Percentiles rank a stretch among this genome's conserved stretches.
Evolutionary conservation across 2,888 invertebrate genomes (phyloP).

Genomic region (Stegana nigrithorax): DNA sequence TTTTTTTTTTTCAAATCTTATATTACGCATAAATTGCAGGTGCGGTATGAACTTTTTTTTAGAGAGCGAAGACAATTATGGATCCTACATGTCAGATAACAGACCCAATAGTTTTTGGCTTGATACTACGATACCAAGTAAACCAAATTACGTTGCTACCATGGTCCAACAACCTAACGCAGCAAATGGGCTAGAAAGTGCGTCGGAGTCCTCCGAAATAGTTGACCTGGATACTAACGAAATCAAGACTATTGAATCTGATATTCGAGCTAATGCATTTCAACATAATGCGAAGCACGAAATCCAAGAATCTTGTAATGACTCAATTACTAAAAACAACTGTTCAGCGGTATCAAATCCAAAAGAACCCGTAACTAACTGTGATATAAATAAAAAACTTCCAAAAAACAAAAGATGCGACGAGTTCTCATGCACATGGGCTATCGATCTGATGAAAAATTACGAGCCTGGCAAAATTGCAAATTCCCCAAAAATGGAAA

Average conservation of each 20-base stretch:
- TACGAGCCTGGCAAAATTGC: constrained; percentile 91
- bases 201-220: constrained; percentile 63
- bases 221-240: constrained; percentile 68
- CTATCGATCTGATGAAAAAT: constrained; percentile 82
- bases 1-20: constrained; percentile 22
- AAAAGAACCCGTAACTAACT: constrained; percentile 25
- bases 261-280: too few species aligned
- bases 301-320: constrained; percentile 16
- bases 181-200: constrained; percentile 47
- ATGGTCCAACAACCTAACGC: constrained; percentile 48
- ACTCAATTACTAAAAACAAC: constrained; percentile 6
- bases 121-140: constrained; percentile 48
- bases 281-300: constrained; percentile 32
- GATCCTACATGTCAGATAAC: constrained; percentile 33
- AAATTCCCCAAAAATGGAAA: constrained; percentile 94
- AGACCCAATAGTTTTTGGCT: constrained; percentile 52
- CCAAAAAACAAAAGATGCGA: constrained; percentile 74
- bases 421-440: constrained; percentile 91
- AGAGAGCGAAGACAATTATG: constrained; percentile 40
- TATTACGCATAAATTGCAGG: constrained; percentile 13
- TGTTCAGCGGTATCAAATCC: constrained; percentile 15
- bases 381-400: constrained; percentile 68
- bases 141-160: constrained; percentile 60
- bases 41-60: constrained; percentile 20
- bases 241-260: constrained; percentile 66